These are phyloP conservation scores for Monopterus albus DNA, from an alignment of 2,113 vertebrate species.

Conservation along the genomic window DNA sequence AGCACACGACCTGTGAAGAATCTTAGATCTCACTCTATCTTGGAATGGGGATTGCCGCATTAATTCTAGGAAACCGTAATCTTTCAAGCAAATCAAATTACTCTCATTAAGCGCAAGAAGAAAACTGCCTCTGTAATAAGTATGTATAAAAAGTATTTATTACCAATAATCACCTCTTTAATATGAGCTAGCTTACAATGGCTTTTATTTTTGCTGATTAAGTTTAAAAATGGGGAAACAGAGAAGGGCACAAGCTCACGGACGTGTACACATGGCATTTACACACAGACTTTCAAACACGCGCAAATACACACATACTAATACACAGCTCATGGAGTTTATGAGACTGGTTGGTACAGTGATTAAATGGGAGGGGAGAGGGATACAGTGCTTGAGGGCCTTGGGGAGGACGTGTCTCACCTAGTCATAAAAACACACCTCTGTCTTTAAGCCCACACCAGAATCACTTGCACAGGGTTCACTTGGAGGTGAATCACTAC, in stretches of 20 bases:
- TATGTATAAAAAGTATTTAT: conserved; percentile 94
- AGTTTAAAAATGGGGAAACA: conserved; percentile 82
- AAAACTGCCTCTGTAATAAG: conserved; percentile 99
- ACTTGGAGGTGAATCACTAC: conserved; percentile 77
- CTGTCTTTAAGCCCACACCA: conserved; percentile 74
- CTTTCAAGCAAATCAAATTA: conserved; percentile 99
- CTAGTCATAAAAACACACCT: conserved; percentile 80
- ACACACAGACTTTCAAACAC: conserved; percentile 18
- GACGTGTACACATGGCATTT: conserved; percentile 33
- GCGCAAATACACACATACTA: conserved; percentile 38
- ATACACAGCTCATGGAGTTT: conserved; percentile 79
- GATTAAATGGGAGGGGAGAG: conserved; percentile 84
- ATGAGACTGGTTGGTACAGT: conserved; percentile 81
- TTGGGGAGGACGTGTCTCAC: conserved; percentile 81
- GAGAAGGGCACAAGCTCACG: conserved; percentile 74
- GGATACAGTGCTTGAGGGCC: conserved; percentile 80
- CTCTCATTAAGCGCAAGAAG: conserved; percentile 97
- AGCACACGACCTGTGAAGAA: conserved; percentile 99
- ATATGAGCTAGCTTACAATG: conserved; percentile 80
- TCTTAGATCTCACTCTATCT: conserved; percentile 99
- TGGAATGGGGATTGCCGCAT: conserved; percentile 97
- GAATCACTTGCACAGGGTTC: conserved; percentile 75
- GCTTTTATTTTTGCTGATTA: conserved; percentile 87
- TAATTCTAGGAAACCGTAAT: conserved; percentile 99
- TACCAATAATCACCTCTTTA: conserved; percentile 95